Percentiles rank a stretch among this genome's conserved stretches.
Conservation (phyloP, 2,888 invertebrate genomes). For the Heliconius aoede region DNA sequence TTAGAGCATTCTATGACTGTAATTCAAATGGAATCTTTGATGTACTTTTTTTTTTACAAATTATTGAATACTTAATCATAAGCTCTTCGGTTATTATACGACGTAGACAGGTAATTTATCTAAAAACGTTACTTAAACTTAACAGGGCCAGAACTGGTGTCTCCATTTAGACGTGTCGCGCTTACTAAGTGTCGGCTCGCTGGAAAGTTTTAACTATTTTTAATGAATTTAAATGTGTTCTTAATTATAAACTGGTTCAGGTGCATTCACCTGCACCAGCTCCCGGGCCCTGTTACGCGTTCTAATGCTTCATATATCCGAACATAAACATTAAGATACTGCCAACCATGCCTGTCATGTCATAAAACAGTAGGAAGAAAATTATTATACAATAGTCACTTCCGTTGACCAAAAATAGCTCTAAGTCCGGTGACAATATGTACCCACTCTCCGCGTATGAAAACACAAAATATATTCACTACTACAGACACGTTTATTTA, state of each 20-base stretch:
- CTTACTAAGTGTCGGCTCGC: slow-evolving; percentile 44
- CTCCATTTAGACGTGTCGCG: slow-evolving; percentile 54
- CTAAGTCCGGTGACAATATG: slow-evolving; percentile 23
- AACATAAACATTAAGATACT: slow-evolving; percentile 40
- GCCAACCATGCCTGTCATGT: slow-evolving; percentile 29
- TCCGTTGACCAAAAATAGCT: slow-evolving; percentile 35
- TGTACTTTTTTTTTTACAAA: background rate
- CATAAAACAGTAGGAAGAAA: slow-evolving; percentile 48
- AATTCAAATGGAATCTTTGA: background rate
- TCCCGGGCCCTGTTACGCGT: slow-evolving; percentile 46
- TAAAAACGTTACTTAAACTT: slow-evolving; percentile 41
- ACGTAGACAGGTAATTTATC: slow-evolving; percentile 41
- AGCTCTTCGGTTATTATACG: slow-evolving; percentile 34
- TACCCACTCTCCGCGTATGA: background rate
- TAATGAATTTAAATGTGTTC: slow-evolving; percentile 81
- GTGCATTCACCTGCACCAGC: slow-evolving; percentile 67
- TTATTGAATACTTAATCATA: slow-evolving; percentile 20
- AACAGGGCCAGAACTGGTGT: slow-evolving; percentile 53
- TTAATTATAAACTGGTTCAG: slow-evolving; percentile 80
- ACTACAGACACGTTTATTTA: slow-evolving; percentile 13
- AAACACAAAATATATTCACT: slow-evolving; percentile 17
- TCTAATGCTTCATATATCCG: slow-evolving; percentile 45
- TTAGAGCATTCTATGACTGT: background rate
- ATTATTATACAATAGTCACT: slow-evolving; percentile 37
- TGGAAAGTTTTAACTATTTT: slow-evolving; percentile 77